Evolutionary conservation across 2,888 invertebrate genomes (phyloP).

Genomic region (Heliconius sara): DNA sequence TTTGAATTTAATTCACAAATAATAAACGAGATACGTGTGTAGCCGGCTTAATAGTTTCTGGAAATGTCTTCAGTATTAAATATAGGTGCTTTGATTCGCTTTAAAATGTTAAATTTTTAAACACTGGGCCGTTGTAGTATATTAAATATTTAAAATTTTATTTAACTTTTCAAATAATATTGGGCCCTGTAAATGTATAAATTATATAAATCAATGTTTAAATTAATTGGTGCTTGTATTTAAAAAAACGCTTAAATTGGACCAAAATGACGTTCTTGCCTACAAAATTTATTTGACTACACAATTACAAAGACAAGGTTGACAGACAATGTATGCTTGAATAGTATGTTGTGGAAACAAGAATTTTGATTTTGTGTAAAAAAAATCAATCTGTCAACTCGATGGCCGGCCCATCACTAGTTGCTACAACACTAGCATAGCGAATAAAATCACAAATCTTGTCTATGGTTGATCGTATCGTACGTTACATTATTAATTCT

Average conservation of each 20-base stretch:
- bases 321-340: conserved; percentile 53
- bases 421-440: conserved; percentile 36
- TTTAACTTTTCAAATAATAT: background rate
- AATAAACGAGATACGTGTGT: conserved; percentile 14
- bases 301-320: conserved; percentile 58
- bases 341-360: conserved; percentile 54
- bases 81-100: conserved; percentile 25
- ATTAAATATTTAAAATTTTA: background rate
- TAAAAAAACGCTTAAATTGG: conserved; percentile 5
- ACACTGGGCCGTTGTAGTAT: background rate
- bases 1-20: background rate
- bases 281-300: conserved; percentile 51
- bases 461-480: conserved; percentile 61
- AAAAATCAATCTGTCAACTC: conserved; percentile 38
- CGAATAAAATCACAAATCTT: conserved; percentile 68
- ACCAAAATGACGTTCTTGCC: conserved; percentile 19
- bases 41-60: conserved; percentile 3
- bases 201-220: background rate
- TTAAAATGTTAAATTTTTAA: conserved; percentile 1
- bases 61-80: conserved; percentile 15
- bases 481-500: conserved; percentile 76
- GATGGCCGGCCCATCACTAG: conserved; percentile 57
- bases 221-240: conserved; percentile 31
- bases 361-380: conserved; percentile 57
- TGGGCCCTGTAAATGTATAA: background rate